Conservation (phyloP, 2,888 invertebrate species). For the Dryococelus australis region DNA sequence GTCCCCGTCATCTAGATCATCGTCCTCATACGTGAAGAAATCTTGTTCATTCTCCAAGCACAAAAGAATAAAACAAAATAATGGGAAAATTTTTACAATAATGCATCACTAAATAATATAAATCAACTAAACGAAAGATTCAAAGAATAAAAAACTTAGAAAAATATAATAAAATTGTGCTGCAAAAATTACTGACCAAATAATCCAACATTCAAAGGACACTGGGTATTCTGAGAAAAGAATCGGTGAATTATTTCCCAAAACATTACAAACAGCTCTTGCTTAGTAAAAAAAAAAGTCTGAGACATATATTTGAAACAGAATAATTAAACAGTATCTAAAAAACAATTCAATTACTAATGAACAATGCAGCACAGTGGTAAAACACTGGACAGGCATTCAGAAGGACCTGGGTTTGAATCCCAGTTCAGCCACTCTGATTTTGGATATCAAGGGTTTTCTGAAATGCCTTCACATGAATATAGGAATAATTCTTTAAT, state of each 20-base stretch:
- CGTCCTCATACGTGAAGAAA: slow-evolving; percentile 50
- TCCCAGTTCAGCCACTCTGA: too few relatives aligned
- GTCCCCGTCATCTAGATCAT: slow-evolving; percentile 57
- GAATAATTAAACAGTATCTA: neutral
- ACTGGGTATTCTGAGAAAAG: neutral
- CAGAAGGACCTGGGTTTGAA: too few relatives aligned
- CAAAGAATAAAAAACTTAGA: neutral
- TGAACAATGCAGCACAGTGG: too few relatives aligned
- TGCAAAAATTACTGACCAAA: too few relatives aligned
- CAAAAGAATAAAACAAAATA: slow-evolving; percentile 13
- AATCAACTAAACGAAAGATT: neutral
- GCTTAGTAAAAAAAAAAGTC: slow-evolving; percentile 34
- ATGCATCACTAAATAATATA: neutral
- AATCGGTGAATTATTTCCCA: neutral
- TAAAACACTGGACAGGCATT: too few relatives aligned
- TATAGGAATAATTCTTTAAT: too few relatives aligned
- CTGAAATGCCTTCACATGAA: too few relatives aligned
- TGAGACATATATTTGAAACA: neutral
- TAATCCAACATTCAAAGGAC: too few relatives aligned
- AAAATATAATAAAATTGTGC: too few relatives aligned
- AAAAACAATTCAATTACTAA: too few relatives aligned
- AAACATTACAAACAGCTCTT: slow-evolving; percentile 48
- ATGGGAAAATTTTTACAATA: neutral
- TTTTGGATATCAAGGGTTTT: too few relatives aligned
- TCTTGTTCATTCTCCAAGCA: slow-evolving; percentile 24